phyloP scores from a whole-genome alignment of 2,888 invertebrate species.

The Drosophila fungiperda region DNA sequence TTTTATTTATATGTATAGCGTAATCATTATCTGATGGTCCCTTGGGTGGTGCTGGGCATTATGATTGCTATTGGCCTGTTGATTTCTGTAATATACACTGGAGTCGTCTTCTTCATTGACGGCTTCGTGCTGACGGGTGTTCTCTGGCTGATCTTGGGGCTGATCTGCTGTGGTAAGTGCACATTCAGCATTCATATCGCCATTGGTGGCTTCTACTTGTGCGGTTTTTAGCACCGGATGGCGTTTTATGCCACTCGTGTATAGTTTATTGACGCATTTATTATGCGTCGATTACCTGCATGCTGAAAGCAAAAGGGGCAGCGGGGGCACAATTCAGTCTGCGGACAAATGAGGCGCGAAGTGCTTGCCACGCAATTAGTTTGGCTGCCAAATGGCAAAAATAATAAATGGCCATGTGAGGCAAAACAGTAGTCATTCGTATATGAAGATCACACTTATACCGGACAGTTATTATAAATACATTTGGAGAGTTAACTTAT shows the following conservation, averaged over 20 bases:
- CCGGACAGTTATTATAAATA: neutral
- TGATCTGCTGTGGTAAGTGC: slow-evolving; percentile 87
- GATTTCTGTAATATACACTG: slow-evolving; percentile 92
- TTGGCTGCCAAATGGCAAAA: slow-evolving; percentile 49
- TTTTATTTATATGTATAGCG: slow-evolving; percentile 86
- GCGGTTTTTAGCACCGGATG: slow-evolving; percentile 72
- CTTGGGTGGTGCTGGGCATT: slow-evolving; percentile 93
- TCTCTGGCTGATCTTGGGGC: slow-evolving; percentile 88
- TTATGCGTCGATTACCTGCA: slow-evolving; percentile 67
- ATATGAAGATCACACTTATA: neutral
- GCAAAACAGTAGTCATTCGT: slow-evolving; percentile 31
- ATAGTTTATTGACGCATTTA: slow-evolving; percentile 70
- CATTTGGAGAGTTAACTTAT: neutral
- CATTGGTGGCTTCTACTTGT: slow-evolving; percentile 37
- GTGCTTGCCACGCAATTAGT: slow-evolving; percentile 58
- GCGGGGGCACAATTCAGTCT: slow-evolving; percentile 14
- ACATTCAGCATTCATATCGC: slow-evolving; percentile 5
- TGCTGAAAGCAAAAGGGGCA: slow-evolving; percentile 37
- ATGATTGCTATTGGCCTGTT: slow-evolving; percentile 91
- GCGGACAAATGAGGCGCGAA: slow-evolving; percentile 71
- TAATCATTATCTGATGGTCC: slow-evolving; percentile 93
- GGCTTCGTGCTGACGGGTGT: slow-evolving; percentile 87
- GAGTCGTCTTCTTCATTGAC: slow-evolving; percentile 90
- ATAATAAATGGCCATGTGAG: slow-evolving; percentile 37
- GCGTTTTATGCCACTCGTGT: slow-evolving; percentile 46